These are phyloP conservation scores for Anguilla pacifica DNA, from an alignment of 2,797 vertebrate species.

Conservation along the genomic window DNA sequence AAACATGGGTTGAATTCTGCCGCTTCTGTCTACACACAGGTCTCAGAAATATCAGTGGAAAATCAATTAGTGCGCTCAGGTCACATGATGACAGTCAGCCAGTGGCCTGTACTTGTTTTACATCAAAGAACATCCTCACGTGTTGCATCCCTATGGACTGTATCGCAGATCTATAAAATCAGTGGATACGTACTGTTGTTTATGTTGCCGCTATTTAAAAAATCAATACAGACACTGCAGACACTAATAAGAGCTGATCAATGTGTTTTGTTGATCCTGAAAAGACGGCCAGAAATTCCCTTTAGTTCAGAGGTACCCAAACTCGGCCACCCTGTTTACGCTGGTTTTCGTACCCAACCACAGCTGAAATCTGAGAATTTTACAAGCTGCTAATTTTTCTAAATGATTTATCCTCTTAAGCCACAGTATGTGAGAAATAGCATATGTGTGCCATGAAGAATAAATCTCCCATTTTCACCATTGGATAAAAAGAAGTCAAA, in stretches of 20 bases:
- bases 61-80: not conserved
- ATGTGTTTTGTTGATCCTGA: not conserved
- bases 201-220: not conserved
- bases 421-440: too few relatives aligned
- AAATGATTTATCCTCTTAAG: too few relatives aligned
- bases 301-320: not conserved
- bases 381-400: too few relatives aligned
- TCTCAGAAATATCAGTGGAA: not conserved
- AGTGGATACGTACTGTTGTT: not conserved
- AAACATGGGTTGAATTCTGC: not conserved
- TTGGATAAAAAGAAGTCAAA: too few relatives aligned
- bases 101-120: slow-evolving; percentile 67
- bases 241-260: not conserved
- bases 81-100: slow-evolving; percentile 37
- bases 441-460: too few relatives aligned
- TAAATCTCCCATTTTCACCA: too few relatives aligned
- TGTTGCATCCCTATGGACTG: slow-evolving; percentile 57
- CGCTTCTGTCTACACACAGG: not conserved
- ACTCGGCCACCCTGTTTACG: too few relatives aligned
- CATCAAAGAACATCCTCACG: slow-evolving; percentile 66
- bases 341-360: too few relatives aligned
- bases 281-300: not conserved
- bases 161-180: slow-evolving; percentile 64
- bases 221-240: not conserved
- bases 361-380: too few relatives aligned